These are phyloP conservation scores for Acrobasis suavella DNA, from an alignment of 2,888 invertebrate genomes.

Conservation along the genomic window DNA sequence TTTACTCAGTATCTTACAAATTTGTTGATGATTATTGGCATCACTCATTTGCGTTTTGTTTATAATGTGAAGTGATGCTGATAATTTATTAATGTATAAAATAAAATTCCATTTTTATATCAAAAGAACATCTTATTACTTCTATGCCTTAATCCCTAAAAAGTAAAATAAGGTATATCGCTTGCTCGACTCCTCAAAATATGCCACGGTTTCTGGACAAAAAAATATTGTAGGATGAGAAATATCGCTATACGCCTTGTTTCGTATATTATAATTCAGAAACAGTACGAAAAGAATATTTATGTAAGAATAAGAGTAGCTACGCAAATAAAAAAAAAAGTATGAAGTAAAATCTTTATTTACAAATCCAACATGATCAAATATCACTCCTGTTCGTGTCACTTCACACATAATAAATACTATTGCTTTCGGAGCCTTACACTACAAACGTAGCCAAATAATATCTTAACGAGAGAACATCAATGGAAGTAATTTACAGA, in stretches of 20 bases:
- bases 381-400: constrained; percentile 17
- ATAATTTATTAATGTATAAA: constrained; percentile 3
- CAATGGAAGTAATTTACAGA: constrained; percentile 18
- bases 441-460: neutral
- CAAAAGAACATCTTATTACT: neutral
- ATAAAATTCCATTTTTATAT: constrained; percentile 21
- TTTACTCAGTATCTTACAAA: neutral
- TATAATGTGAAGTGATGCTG: neutral
- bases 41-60: neutral
- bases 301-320: no score
- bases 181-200: no score
- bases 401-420: constrained; percentile 10
- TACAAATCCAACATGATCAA: constrained; percentile 18
- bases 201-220: no score
- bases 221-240: no score
- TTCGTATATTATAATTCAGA: no score
- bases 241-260: no score
- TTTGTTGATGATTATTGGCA: neutral
- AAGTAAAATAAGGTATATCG: no score
- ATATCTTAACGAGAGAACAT: constrained; percentile 8
- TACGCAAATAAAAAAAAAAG: neutral
- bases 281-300: no score
- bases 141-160: neutral
- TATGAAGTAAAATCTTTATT: constrained; percentile 24
- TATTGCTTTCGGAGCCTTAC: constrained; percentile 18